Evolutionary conservation across 1,140 invertebrate genomes (phyloP), one percentile per base, ranked within the genome.

Genomic region (Papilio polytes): DNA sequence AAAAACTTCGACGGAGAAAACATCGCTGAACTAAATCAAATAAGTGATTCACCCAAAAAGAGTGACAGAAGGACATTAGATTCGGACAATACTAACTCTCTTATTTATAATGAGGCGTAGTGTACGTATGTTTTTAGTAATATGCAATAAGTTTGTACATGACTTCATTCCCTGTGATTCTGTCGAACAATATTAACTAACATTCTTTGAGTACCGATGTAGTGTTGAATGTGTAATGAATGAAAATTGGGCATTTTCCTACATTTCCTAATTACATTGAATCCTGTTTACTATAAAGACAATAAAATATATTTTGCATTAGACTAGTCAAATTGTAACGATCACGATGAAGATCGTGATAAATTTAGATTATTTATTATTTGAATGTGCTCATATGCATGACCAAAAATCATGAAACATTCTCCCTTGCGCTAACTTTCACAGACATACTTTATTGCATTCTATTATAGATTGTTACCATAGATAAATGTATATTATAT

Each of bases 321-420:
- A 92, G 92, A 94, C 93, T 94, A 94, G 93, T 94, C 93, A 94
- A 91, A 91, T 88, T 92, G 59, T 91, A 87, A 88, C 87, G 89
- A 83, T 90, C 86, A 85, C 82, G 82, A 84, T 87, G 85, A 87
- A 87, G 84, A 85, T 85, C 87, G 83, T 88, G 86, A 88, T 85
- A 83, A 86, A 86, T 88, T 88, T 91, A 90, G 85, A 87, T 91
- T 91, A 94, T 94, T 94, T 92, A 94, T 92, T 94, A 86, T 87
- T 91, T 79, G 36, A 77, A 70, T 82, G 85, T 80, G 84, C 83
- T 85, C 83, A 76, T 70, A 86, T 82, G 73, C 82, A 81, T 85
- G 74, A 80, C 82, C 78, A 85, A 84, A 88, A 85, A 84, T 86
- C 80, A 80, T 85, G 56, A 26, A 74, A 66, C 22, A 80, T 74